Evolutionary conservation across 2,888 invertebrate genomes (phyloP).

Genomic region (Tachina fera): DNA sequence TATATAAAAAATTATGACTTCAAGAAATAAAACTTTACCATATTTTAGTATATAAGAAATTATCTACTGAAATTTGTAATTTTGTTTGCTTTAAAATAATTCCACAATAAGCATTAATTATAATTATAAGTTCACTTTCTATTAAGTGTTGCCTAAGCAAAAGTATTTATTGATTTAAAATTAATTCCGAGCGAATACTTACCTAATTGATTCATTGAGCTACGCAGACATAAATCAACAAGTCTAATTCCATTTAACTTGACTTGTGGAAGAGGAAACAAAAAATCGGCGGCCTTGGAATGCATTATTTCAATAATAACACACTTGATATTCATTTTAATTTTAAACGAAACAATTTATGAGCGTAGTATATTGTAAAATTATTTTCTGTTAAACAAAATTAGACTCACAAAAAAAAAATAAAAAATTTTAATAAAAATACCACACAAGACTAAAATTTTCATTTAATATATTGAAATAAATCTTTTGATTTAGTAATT

Average conservation of each 20-base stretch:
- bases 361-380: background rate
- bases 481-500: no score
- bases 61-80: no score
- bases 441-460: no score
- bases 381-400: background rate
- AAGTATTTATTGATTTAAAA: background rate
- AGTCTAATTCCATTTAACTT: slow-evolving; percentile 1
- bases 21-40: no score
- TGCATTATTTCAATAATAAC: background rate
- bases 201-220: background rate
- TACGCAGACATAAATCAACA: slow-evolving; percentile 1
- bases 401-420: background rate
- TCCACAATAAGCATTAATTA: no score
- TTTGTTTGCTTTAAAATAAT: no score
- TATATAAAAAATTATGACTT: no score
- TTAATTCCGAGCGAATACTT: background rate
- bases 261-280: background rate
- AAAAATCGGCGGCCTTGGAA: background rate
- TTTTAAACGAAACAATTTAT: background rate
- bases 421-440: no score
- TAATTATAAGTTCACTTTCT: no score
- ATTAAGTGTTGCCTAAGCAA: no score
- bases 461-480: no score
- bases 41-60: no score
- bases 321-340: slow-evolving; percentile 4